Conservation (phyloP, 2,113 vertebrate species). For the Phaethornis superciliosus region DNA sequence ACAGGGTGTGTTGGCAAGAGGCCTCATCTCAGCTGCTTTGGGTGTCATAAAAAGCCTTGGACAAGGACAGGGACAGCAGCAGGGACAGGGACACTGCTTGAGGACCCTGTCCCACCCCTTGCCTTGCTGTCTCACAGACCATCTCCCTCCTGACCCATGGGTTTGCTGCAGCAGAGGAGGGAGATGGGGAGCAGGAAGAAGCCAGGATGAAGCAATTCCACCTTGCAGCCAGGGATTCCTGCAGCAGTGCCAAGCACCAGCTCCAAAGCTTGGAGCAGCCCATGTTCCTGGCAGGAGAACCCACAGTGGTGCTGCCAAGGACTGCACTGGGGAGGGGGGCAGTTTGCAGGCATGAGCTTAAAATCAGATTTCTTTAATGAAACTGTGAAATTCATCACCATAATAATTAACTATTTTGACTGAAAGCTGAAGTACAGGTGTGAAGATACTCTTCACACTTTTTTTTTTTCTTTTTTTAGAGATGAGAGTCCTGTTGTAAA, state of each 20-base stretch:
- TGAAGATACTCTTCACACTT: background rate
- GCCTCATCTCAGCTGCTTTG: background rate
- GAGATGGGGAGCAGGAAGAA: too few species aligned
- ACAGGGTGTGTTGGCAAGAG: background rate
- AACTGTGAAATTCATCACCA: constrained; percentile 24
- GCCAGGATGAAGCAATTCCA: background rate
- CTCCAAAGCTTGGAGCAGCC: background rate
- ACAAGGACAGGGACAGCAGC: too few species aligned
- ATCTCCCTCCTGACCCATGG: background rate
- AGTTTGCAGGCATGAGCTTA: background rate
- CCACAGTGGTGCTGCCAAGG: too few species aligned
- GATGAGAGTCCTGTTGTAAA: constrained; percentile 42
- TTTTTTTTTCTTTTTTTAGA: too few species aligned
- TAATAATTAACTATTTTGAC: constrained; percentile 49
- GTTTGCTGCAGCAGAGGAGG: background rate
- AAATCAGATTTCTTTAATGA: background rate
- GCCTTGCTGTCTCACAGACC: background rate
- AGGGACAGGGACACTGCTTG: background rate
- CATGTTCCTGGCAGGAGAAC: too few species aligned
- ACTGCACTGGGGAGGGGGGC: too few species aligned
- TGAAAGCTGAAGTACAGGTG: constrained; percentile 3
- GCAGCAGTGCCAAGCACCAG: background rate
- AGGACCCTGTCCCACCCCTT: background rate
- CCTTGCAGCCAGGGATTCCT: background rate
- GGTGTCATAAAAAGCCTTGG: background rate